These are phyloP conservation scores for Diachasmimorpha longicaudata DNA, from an alignment of 1,140 invertebrate species.

Conservation along the genomic window DNA sequence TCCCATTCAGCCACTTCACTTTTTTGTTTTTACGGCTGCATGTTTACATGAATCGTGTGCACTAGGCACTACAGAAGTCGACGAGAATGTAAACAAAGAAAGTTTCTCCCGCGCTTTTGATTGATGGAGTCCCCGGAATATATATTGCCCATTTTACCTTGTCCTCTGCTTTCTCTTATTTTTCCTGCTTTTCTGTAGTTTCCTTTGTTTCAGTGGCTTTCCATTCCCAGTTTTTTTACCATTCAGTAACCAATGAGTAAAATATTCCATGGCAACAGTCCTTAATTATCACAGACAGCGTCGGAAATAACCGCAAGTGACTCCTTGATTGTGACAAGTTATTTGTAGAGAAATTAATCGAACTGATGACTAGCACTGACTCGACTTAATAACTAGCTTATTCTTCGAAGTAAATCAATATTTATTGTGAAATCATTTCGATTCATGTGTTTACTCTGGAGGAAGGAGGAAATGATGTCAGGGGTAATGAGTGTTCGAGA, in stretches of 20 bases:
- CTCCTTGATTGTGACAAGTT: neutral
- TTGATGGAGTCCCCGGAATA: neutral
- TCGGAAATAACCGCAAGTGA: neutral
- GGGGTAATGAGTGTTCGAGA: neutral
- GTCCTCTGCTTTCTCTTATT: neutral
- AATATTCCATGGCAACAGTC: neutral
- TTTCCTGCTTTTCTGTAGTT: neutral
- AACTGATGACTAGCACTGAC: neutral
- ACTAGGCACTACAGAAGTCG: neutral
- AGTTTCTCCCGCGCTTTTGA: constrained; percentile 1
- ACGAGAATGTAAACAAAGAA: neutral
- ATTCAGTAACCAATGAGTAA: neutral
- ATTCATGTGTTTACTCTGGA: neutral
- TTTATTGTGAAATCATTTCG: neutral
- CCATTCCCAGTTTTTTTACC: neutral
- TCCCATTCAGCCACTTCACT: neutral
- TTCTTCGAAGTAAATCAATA: neutral
- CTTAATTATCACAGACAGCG: neutral
- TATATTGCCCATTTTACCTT: neutral
- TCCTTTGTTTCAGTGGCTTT: neutral
- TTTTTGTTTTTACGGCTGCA: neutral
- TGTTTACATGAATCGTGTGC: neutral
- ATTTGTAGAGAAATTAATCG: neutral
- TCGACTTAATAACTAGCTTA: neutral
- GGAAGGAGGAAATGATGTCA: neutral